These are phyloP conservation scores for Antheraea pernyi DNA, from an alignment of 1,140 invertebrate species.

Conservation along the genomic window DNA sequence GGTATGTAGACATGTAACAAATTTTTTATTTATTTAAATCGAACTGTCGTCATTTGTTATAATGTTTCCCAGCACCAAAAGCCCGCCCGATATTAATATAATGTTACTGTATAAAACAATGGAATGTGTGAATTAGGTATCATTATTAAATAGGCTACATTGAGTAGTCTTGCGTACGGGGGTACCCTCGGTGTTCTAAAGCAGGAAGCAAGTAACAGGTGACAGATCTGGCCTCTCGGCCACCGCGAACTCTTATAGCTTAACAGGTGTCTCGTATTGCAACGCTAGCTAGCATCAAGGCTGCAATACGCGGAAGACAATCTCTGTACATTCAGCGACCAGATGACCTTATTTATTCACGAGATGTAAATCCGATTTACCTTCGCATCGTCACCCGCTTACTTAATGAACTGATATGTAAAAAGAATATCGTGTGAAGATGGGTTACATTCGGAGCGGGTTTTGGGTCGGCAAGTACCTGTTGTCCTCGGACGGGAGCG, in stretches of 20 bases:
- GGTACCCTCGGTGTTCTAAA: slow-evolving; percentile 22
- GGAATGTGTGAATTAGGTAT: neutral
- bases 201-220: slow-evolving; percentile 23
- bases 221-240: slow-evolving; percentile 20
- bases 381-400: slow-evolving; percentile 17
- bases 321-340: slow-evolving; percentile 54
- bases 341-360: slow-evolving; percentile 48
- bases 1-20: slow-evolving; percentile 80
- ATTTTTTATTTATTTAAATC: slow-evolving; percentile 4
- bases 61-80: slow-evolving; percentile 37
- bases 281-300: slow-evolving; percentile 39
- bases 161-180: slow-evolving; percentile 18
- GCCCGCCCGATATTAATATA: too few species aligned
- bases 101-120: too few species aligned
- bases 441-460: slow-evolving; percentile 30
- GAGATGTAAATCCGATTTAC: slow-evolving; percentile 36
- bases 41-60: slow-evolving; percentile 1
- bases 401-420: slow-evolving; percentile 20
- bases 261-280: slow-evolving; percentile 17
- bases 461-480: slow-evolving; percentile 55
- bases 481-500: slow-evolving; percentile 35
- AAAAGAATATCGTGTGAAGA: slow-evolving; percentile 43
- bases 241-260: slow-evolving; percentile 6
- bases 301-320: slow-evolving; percentile 70
- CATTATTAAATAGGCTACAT: neutral